Conservation (phyloP, 2,113 vertebrate genomes). For the Sturnira hondurensis region DNA sequence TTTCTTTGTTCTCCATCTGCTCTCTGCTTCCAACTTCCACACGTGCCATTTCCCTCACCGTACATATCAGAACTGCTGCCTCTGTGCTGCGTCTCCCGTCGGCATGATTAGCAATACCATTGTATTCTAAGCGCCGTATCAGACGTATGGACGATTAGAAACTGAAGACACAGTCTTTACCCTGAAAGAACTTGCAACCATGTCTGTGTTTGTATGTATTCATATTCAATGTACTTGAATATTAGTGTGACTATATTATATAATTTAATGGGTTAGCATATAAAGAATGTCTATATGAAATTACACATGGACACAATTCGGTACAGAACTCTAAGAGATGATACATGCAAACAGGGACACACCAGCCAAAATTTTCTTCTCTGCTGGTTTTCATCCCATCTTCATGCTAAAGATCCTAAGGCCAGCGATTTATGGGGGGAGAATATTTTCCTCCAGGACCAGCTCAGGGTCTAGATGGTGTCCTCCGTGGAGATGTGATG, state of each 20-base stretch:
- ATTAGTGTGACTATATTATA: background rate
- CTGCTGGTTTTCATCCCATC: background rate
- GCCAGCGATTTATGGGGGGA: background rate
- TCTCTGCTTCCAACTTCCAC: background rate
- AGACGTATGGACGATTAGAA: background rate
- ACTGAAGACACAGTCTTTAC: background rate
- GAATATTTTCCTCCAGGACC: background rate
- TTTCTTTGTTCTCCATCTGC: background rate
- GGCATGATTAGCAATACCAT: background rate
- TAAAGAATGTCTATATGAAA: background rate
- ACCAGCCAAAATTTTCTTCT: background rate
- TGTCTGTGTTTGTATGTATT: background rate
- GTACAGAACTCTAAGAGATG: background rate
- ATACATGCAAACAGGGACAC: background rate
- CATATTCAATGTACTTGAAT: background rate
- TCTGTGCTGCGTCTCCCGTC: accelerated
- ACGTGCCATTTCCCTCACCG: background rate
- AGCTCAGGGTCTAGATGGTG: accelerated
- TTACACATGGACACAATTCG: background rate
- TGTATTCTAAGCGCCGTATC: no score
- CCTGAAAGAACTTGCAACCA: background rate
- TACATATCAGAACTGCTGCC: background rate
- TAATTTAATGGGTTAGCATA: background rate
- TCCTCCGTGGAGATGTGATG: background rate
- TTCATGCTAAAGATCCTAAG: background rate